A percentile compares a stretch with the other conserved stretches of the same genome.
These are phyloP conservation scores for Oncorhynchus kisutch DNA, from an alignment of 2,113 vertebrate species.

Conservation along the genomic window DNA sequence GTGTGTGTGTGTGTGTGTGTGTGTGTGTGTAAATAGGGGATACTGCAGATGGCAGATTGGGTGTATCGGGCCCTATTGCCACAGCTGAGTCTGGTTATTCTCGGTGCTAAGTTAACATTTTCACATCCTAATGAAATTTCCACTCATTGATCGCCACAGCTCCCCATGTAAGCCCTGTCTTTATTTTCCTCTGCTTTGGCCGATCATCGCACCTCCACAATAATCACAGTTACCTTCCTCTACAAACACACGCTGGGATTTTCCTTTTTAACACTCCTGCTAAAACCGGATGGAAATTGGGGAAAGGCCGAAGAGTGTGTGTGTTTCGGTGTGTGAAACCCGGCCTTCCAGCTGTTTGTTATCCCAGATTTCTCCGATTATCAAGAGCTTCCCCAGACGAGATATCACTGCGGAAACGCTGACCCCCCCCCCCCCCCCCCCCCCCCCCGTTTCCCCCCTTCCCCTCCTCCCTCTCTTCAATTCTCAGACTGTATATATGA, in stretches of 20 bases:
- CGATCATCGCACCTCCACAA: constrained; percentile 7
- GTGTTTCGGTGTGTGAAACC: neutral
- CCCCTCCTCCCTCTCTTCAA: neutral
- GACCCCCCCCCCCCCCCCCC: constrained; percentile 18
- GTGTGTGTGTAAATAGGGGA: constrained; percentile 37
- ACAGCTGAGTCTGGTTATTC: constrained; percentile 39
- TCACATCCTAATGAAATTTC: constrained; percentile 40
- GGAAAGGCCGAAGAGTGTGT: neutral
- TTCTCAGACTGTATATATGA: constrained; percentile 9
- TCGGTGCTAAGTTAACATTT: constrained; percentile 26
- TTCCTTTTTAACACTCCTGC: neutral
- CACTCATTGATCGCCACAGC: constrained; percentile 19
- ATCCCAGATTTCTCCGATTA: constrained; percentile 41
- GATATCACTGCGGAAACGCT: constrained; percentile 46
- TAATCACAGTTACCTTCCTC: constrained; percentile 21
- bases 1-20: neutral
- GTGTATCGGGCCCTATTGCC: constrained; percentile 27
- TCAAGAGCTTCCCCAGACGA: constrained; percentile 46
- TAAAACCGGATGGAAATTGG: neutral
- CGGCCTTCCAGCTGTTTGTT: constrained; percentile 52
- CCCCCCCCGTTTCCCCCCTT: neutral
- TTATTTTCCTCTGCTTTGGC: constrained; percentile 16
- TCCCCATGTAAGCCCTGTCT: neutral
- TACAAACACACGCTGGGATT: constrained; percentile 18
- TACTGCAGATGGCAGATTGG: constrained; percentile 31